Percentiles rank a stretch among this genome's conserved stretches.
Conservation (phyloP, 2,888 invertebrate species). For the Drosophila crucigera region DNA sequence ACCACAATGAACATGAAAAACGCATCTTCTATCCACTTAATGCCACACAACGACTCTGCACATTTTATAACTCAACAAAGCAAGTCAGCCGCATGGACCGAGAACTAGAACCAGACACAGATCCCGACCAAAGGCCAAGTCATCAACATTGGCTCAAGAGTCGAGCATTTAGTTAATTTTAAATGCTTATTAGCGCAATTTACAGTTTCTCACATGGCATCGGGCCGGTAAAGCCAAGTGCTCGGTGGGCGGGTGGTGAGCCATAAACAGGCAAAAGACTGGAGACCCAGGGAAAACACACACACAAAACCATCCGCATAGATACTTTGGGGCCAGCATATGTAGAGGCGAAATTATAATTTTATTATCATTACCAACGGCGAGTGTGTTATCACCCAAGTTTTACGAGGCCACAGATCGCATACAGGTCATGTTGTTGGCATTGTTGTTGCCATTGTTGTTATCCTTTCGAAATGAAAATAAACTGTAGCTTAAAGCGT, state of each 20-base stretch:
- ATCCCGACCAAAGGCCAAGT: slow-evolving; percentile 39
- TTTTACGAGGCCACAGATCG: slow-evolving; percentile 80
- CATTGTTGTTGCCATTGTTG: slow-evolving; percentile 39
- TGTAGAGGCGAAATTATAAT: slow-evolving; percentile 82
- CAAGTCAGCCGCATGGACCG: slow-evolving; percentile 3
- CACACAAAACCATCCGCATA: slow-evolving; percentile 23
- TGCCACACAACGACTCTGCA: slow-evolving; percentile 35
- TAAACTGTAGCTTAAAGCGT: slow-evolving; percentile 83
- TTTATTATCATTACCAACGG: slow-evolving; percentile 83
- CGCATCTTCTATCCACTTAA: slow-evolving; percentile 64
- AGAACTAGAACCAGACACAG: slow-evolving; percentile 3
- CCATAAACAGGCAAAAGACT: slow-evolving; percentile 23
- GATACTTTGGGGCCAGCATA: slow-evolving; percentile 57
- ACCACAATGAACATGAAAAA: slow-evolving; percentile 57
- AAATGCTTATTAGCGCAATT: slow-evolving; percentile 79
- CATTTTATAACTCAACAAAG: slow-evolving; percentile 48
- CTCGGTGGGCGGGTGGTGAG: slow-evolving; percentile 3
- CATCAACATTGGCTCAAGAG: slow-evolving; percentile 65
- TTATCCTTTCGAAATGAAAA: slow-evolving; percentile 79
- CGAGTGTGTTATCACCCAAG: slow-evolving; percentile 74
- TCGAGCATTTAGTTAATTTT: slow-evolving; percentile 79
- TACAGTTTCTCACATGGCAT: slow-evolving; percentile 65
- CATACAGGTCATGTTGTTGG: slow-evolving; percentile 59
- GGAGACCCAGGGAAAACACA: slow-evolving; percentile 19
- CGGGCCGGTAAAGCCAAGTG: slow-evolving; percentile 32